Evolutionary conservation across 2,888 invertebrate genomes (phyloP).

Genomic region (Anorthoa munda): DNA sequence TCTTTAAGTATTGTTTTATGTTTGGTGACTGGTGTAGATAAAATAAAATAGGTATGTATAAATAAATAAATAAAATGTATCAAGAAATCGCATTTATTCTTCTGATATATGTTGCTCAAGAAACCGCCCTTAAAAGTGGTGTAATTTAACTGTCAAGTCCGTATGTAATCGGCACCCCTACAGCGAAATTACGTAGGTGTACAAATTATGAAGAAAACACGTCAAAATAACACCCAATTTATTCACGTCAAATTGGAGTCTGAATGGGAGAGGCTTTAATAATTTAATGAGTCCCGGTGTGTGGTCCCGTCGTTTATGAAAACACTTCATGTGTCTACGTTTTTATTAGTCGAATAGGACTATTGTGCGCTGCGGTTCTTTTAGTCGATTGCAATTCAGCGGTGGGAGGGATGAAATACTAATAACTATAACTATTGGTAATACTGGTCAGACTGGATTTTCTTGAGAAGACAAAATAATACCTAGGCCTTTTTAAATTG

Average conservation of each 20-base stretch:
- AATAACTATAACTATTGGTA: neutral
- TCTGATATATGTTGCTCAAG: too few relatives aligned
- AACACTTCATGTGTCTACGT: constrained; percentile 55
- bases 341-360: constrained; percentile 54
- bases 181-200: constrained; percentile 75
- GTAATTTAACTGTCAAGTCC: constrained; percentile 25
- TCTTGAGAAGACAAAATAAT: neutral
- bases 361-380: constrained; percentile 14
- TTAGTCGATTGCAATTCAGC: constrained; percentile 27
- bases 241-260: constrained; percentile 82
- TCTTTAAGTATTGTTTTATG: too few relatives aligned
- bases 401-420: neutral
- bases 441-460: neutral
- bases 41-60: too few relatives aligned
- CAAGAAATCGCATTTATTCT: too few relatives aligned
- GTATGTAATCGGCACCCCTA: constrained; percentile 51
- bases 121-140: neutral
- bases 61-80: too few relatives aligned
- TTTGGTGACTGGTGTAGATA: too few relatives aligned
- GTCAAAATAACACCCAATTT: constrained; percentile 75
- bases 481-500: neutral
- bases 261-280: constrained; percentile 74
- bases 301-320: constrained; percentile 64
- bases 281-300: constrained; percentile 67
- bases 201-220: constrained; percentile 75